A percentile compares a stretch with the other conserved stretches of the same genome.
Evolutionary conservation across 1,140 invertebrate species (phyloP).

Genomic region (Bombus consobrinus): DNA sequence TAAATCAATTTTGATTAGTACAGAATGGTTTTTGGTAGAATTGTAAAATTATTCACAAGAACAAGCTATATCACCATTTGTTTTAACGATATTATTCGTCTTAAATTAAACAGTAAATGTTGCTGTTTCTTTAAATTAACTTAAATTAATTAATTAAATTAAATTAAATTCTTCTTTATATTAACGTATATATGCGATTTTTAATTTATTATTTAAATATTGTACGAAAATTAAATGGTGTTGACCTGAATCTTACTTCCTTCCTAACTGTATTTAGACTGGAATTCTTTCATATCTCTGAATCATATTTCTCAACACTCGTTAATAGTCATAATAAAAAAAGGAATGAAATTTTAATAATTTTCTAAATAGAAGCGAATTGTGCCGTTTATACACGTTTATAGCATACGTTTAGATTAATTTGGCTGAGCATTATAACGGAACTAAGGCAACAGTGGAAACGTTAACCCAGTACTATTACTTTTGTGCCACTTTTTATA

Average conservation of each 20-base stretch:
- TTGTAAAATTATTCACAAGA: neutral
- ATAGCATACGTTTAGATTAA: neutral
- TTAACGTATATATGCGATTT: neutral
- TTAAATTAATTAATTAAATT: too few relatives aligned
- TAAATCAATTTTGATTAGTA: neutral
- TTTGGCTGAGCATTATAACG: neutral
- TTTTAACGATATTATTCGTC: neutral
- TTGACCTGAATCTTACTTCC: neutral
- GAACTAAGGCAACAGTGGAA: neutral
- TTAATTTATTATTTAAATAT: neutral
- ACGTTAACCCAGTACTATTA: neutral
- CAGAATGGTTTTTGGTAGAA: neutral
- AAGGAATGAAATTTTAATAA: neutral
- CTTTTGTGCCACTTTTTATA: neutral
- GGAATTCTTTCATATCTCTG: neutral
- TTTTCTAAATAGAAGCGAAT: neutral
- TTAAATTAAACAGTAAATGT: too few relatives aligned
- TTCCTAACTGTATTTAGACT: neutral
- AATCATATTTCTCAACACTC: neutral
- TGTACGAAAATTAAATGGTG: neutral
- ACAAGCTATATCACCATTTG: neutral
- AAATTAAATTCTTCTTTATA: neutral
- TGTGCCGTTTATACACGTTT: neutral
- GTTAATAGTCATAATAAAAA: neutral
- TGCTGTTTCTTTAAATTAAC: too few relatives aligned